These are phyloP conservation scores for Pteronura brasiliensis DNA, from an alignment of 2,113 vertebrate species.

Conservation along the genomic window DNA sequence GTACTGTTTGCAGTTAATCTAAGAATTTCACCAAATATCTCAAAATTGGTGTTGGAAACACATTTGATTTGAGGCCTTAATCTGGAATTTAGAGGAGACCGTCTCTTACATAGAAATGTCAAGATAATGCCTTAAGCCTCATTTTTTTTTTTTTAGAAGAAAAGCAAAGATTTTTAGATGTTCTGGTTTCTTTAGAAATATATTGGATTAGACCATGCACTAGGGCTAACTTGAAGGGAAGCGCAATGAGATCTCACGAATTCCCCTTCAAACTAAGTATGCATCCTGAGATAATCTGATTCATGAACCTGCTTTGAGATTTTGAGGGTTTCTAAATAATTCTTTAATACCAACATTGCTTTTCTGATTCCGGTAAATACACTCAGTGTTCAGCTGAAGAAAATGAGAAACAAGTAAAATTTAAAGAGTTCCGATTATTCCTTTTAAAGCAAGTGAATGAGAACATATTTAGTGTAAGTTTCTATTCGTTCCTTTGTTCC, in stretches of 20 bases:
- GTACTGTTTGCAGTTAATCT: background rate
- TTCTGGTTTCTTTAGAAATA: background rate
- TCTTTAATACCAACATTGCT: background rate
- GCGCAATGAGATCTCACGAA: background rate
- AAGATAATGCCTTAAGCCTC: background rate
- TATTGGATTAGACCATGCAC: background rate
- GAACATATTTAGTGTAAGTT: constrained; percentile 16
- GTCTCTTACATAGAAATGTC: background rate
- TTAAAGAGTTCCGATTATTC: background rate
- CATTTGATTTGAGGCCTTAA: background rate
- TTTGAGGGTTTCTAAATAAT: constrained; percentile 7
- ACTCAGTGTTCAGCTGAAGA: background rate
- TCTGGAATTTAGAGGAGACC: background rate
- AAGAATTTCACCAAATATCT: background rate
- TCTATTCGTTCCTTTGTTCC: background rate
- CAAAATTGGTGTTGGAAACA: background rate
- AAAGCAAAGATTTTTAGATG: background rate
- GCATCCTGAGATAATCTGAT: background rate
- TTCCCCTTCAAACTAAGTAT: background rate
- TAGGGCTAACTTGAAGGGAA: background rate
- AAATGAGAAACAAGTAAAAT: background rate
- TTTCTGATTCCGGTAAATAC: background rate
- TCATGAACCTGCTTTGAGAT: background rate
- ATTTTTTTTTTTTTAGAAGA: background rate
- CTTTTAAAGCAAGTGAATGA: background rate